Conservation (phyloP, 2,113 vertebrate genomes). For the Microcebus griseorufus region DNA sequence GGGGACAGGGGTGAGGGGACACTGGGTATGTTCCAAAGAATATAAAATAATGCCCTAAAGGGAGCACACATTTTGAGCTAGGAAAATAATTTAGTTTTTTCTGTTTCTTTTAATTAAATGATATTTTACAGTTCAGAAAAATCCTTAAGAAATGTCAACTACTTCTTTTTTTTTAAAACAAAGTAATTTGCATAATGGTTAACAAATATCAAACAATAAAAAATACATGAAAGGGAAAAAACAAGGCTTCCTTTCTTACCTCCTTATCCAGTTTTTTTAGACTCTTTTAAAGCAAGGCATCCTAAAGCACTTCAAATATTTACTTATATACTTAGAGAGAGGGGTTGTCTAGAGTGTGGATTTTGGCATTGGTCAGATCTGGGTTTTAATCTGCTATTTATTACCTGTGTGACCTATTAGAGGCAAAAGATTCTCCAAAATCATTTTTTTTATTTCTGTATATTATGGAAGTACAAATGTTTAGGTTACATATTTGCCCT, state of each 20-base stretch:
- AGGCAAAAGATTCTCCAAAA: neutral
- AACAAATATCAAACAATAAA: neutral
- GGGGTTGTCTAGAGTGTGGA: neutral
- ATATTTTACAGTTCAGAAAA: constrained; percentile 29
- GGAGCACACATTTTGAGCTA: neutral
- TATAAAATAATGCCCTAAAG: neutral
- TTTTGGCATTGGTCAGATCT: neutral
- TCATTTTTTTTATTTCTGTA: neutral
- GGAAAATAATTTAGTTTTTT: neutral
- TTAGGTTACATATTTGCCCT: too few species aligned
- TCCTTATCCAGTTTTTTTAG: neutral
- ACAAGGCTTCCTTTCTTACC: neutral
- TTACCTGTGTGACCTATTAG: neutral
- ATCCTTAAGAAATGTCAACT: neutral
- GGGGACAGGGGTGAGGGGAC: neutral
- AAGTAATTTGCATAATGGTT: neutral
- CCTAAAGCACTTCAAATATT: neutral
- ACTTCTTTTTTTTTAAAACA: neutral
- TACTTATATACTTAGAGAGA: neutral
- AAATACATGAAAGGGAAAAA: neutral
- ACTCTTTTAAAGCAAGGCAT: neutral
- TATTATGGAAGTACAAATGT: too few species aligned
- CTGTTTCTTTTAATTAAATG: constrained; percentile 56
- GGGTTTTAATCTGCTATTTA: neutral
- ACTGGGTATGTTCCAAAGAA: neutral